Evolutionary conservation across 2,888 invertebrate species (phyloP).

Genomic region (Halocaridina rubra): DNA sequence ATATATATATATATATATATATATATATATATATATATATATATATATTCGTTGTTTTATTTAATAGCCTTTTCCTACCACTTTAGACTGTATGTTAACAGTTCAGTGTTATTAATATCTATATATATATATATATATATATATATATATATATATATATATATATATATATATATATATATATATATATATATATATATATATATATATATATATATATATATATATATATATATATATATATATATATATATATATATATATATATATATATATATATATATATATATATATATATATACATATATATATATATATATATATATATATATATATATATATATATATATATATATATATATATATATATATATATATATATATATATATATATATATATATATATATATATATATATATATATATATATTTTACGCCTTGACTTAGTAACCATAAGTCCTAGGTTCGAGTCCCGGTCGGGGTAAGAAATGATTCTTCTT

Average conservation of each 20-base stretch:
- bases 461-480: too few species aligned
- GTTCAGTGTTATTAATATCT: background rate
- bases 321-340: slow-evolving; percentile 2
- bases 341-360: slow-evolving; percentile 1
- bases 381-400: background rate
- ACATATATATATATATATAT: slow-evolving; percentile 2
- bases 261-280: background rate
- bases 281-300: background rate
- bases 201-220: background rate
- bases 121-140: slow-evolving; percentile 3
- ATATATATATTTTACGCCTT: background rate
- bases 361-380: background rate
- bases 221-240: background rate
- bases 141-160: background rate
- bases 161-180: background rate
- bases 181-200: background rate
- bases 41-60: too few species aligned
- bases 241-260: background rate
- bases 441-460: too few species aligned
- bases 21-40: too few species aligned
- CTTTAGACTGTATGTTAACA: too few species aligned
- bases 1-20: too few species aligned
- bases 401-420: background rate
- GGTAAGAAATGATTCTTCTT: too few species aligned
- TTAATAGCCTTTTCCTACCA: too few species aligned